Base-by-base conservation (phyloP, 2,888 invertebrate species). In the Agrotis ipsilon region DNA sequence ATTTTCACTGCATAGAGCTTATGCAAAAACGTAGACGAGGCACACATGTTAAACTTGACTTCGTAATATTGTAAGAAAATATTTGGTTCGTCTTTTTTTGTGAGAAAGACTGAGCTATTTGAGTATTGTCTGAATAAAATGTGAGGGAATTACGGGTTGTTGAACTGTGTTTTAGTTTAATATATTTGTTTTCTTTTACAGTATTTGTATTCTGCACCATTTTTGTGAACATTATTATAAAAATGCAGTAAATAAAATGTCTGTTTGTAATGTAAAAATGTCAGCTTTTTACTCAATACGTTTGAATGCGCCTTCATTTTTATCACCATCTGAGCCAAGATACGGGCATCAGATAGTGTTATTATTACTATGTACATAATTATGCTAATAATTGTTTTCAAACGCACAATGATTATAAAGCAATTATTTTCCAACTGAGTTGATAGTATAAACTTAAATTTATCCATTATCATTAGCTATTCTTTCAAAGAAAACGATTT, bases 1-100 rank as follows among this genome's bases (percentile, higher is more conserved):
- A 78, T 82, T 72, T 82, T 71, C 24, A 32, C 59, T 60, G 63
- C 51, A 27, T 43, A 43, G 24, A 71, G 61, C 72, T 78, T 82
- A 82, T 78, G 73, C 61, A 72, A 72, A 75, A 82, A 39, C 21
- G 21, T 14, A 51, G 49, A 65, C 64, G 65, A 6, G 27, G 39
- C 58, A 39, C 57, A 62, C 61, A 64, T 78, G 52, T 21, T 64
- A 71, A 82, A 61, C 24, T 32, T 49, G n/a, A 58, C 46, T 64
- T 57, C 21, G 11, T 64, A 61, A 78, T 77, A 70, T 77, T 77
- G 27, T 52, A 1, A 16, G 48, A 21, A 57, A 65, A 76, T 58
- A 54, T 67, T 46, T 80, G 49, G n/a, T 59, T 49, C 18, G 11
- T 39, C 7, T 46, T 63, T 58, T 80, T 55, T 13, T 57, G 19